phyloP scores from a whole-genome alignment of 2,888 invertebrate species.

The Temnothorax rugatulus region DNA sequence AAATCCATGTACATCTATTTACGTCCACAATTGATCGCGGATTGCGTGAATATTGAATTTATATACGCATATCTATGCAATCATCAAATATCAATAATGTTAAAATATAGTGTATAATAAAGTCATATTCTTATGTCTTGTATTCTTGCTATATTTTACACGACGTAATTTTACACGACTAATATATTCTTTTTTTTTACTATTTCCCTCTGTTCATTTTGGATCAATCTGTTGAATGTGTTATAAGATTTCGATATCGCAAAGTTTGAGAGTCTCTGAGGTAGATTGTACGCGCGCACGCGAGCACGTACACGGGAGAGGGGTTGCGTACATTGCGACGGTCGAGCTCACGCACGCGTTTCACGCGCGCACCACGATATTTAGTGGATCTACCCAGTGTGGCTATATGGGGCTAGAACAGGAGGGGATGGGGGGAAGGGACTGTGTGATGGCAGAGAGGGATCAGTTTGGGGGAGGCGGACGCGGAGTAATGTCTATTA shows the following conservation, averaged over 20 bases:
- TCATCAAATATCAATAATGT: not conserved
- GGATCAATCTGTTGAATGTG: not conserved
- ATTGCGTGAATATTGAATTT: not conserved
- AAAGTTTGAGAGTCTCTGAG: conserved; percentile 45
- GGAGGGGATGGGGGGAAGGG: conserved; percentile 20
- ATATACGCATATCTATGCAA: not conserved
- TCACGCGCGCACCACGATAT: conserved; percentile 72
- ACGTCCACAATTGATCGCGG: too few relatives aligned
- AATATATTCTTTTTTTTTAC: too few relatives aligned
- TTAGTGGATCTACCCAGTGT: conserved; percentile 68
- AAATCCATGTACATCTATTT: not conserved
- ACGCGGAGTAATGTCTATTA: conserved; percentile 84
- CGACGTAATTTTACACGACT: too few relatives aligned
- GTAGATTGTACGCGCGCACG: conserved; percentile 9
- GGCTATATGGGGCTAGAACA: conserved; percentile 44
- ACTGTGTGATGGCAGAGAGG: conserved; percentile 21
- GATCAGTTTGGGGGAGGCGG: conserved; percentile 56
- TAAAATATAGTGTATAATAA: not conserved
- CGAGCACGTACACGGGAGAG: not conserved
- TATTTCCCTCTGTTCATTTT: not conserved
- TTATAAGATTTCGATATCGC: not conserved
- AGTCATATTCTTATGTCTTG: not conserved
- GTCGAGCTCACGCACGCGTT: conserved; percentile 73
- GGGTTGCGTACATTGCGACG: conserved; percentile 64
- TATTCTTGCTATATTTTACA: not conserved